Evolutionary conservation across 2,797 vertebrate genomes (phyloP), one percentile per base, ranked within the genome.

Genomic region (Tarsius wallacei): DNA sequence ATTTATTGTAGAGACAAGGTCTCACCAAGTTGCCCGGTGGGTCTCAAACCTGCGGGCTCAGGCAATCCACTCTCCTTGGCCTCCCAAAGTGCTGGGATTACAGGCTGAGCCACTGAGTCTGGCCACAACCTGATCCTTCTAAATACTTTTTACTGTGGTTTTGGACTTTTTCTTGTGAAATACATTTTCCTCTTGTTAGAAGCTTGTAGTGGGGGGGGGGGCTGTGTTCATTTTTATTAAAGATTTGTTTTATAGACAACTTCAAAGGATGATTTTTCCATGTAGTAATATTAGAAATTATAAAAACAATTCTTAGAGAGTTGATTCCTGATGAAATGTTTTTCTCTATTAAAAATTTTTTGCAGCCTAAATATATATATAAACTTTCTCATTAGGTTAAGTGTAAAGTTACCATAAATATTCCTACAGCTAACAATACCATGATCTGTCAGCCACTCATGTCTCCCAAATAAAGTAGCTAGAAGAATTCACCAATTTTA

Each of bases 331-430:
- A 82, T 77, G 81, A 81, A 91, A 59, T 85, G 36, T n/a, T 90
- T 95, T 91, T 95, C 47, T 74, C n/a, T 93, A 12, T 19, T 90
- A 93, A 90, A 66, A 95, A 77, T 88, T 93, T 93, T 42, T 42
- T 80, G 73, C 16, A 91, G 57, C 51, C 64, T 74, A 84, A 94
- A 53, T 85, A 68, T 47, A 47, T 22, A 4, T 21, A 51, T 14
- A 33, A 87, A 63, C 7, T 74, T 95, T 94, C 64, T 95, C 57
- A 80, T 24, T 90, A 92, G 80, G 74, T 82, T 93, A 84, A 96
- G 84, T 96, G 53, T 93, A 90, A 88, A 94, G 78, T 96, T 94
- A 80, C 93, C 84, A 90, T 97, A 96, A 96, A 94, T 97, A 97
- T 91, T 97, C 64, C 19, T 94, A 68, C 87, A 95, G 93, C 89